Evolutionary conservation across 2,797 vertebrate genomes (phyloP).

Genomic region (Octomys mimax): DNA sequence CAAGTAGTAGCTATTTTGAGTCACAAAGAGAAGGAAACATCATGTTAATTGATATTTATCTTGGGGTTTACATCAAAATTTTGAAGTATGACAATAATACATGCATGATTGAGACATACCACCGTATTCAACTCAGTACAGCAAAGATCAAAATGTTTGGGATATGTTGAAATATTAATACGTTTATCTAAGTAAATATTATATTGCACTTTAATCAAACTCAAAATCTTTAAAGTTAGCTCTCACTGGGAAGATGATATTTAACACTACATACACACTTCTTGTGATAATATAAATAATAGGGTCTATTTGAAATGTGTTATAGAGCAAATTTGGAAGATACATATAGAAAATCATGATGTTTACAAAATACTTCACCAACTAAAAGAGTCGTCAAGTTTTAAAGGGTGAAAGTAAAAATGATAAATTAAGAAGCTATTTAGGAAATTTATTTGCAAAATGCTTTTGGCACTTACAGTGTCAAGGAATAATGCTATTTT

Average conservation of each 20-base stretch:
- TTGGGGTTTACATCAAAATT: neutral
- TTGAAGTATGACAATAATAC: neutral
- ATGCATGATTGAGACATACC: neutral
- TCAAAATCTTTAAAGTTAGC: neutral
- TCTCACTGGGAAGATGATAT: neutral
- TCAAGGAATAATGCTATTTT: neutral
- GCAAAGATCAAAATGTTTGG: neutral
- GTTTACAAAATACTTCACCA: neutral
- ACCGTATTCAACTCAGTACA: neutral
- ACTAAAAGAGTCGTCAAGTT: neutral
- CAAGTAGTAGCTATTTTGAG: neutral
- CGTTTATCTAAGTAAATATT: neutral
- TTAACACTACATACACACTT: neutral
- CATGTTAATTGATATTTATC: neutral
- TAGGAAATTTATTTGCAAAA: constrained; percentile 17
- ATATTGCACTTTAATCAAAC: neutral
- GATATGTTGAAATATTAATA: neutral
- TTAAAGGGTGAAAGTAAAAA: constrained; percentile 43
- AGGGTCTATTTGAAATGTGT: neutral
- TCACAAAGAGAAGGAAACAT: neutral
- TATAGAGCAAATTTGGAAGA: neutral
- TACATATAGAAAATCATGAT: neutral
- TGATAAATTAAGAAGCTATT: neutral
- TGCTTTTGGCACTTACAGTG: constrained; percentile 18
- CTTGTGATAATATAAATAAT: neutral